phyloP scores from a whole-genome alignment of 1,140 invertebrate species.

The Saccostrea echinata region DNA sequence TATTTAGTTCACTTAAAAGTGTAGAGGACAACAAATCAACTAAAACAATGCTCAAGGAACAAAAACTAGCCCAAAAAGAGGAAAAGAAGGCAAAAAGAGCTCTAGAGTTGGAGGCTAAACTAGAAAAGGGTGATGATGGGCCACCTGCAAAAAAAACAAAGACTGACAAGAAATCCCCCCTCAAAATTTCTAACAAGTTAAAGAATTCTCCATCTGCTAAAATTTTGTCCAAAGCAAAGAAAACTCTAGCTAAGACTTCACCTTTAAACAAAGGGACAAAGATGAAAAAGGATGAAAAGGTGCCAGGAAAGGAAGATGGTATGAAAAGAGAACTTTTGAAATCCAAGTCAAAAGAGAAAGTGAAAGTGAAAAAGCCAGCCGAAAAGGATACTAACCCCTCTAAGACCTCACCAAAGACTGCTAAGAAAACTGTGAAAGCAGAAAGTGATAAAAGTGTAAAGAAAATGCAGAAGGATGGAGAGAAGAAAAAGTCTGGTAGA shows the following conservation, averaged over 20 bases:
- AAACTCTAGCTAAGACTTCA: slow-evolving; percentile 24
- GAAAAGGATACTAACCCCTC: not conserved
- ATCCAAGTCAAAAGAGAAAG: not conserved
- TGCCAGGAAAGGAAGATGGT: not conserved
- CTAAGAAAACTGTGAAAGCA: slow-evolving; percentile 19
- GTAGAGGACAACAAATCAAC: slow-evolving; percentile 56
- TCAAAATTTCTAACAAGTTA: not conserved
- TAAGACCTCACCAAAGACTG: slow-evolving; percentile 3
- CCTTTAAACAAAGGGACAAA: slow-evolving; percentile 1
- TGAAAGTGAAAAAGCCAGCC: slow-evolving; percentile 34
- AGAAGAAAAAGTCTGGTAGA: slow-evolving; percentile 4
- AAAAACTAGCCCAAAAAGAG: slow-evolving; percentile 22
- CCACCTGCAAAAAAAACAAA: slow-evolving; percentile 22
- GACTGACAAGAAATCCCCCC: not conserved
- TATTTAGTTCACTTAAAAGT: slow-evolving; percentile 60
- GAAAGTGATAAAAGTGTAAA: slow-evolving; percentile 37
- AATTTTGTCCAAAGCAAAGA: slow-evolving; percentile 4
- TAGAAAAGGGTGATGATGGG: not conserved
- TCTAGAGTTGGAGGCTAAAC: not conserved
- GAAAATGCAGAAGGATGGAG: slow-evolving; percentile 28
- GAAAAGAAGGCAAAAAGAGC: slow-evolving; percentile 23
- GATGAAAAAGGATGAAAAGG: not conserved
- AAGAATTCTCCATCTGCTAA: slow-evolving; percentile 33
- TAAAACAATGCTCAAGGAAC: slow-evolving; percentile 53
- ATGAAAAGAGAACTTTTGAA: not conserved